Percentiles rank a stretch among this genome's conserved stretches.
Evolutionary conservation across 2,113 vertebrate genomes (phyloP).

Genomic region (Ivindomyrus marchei): DNA sequence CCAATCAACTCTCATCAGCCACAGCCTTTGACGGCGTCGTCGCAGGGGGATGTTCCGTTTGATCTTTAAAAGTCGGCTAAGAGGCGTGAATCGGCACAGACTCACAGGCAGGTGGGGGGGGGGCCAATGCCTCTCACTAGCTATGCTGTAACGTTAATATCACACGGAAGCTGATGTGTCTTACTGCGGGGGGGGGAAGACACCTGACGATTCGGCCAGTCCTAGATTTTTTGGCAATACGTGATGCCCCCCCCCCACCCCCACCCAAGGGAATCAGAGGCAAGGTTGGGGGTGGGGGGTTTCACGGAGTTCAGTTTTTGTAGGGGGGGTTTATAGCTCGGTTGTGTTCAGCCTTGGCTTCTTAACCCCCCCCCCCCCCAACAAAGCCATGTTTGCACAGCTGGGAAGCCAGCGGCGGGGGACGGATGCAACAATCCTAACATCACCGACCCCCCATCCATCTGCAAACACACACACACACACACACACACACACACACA

Average conservation of each 20-base stretch:
- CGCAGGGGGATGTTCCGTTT: not conserved
- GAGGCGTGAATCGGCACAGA: not conserved
- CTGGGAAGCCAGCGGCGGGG: conserved; percentile 80
- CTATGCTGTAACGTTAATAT: not conserved
- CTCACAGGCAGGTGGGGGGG: not conserved
- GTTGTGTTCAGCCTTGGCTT: conserved; percentile 73
- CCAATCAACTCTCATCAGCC: not conserved
- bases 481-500: not conserved
- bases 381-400: conserved; percentile 93
- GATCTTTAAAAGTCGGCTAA: not conserved
- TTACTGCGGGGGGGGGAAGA: not conserved
- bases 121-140: not conserved
- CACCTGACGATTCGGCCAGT: not conserved
- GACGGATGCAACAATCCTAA: conserved; percentile 64
- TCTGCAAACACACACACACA: not conserved
- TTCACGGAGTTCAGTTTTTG: conserved; percentile 64
- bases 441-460: conserved; percentile 29
- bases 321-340: conserved; percentile 73
- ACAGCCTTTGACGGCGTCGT: not conserved
- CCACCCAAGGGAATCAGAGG: not conserved
- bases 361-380: conserved; percentile 80
- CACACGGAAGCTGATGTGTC: not conserved
- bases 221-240: not conserved
- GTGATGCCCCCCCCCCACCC: not conserved
- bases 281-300: not conserved